Percentiles rank a stretch among this genome's conserved stretches.
Conservation (phyloP, 2,888 invertebrate genomes). For the Ligdia adustata region DNA sequence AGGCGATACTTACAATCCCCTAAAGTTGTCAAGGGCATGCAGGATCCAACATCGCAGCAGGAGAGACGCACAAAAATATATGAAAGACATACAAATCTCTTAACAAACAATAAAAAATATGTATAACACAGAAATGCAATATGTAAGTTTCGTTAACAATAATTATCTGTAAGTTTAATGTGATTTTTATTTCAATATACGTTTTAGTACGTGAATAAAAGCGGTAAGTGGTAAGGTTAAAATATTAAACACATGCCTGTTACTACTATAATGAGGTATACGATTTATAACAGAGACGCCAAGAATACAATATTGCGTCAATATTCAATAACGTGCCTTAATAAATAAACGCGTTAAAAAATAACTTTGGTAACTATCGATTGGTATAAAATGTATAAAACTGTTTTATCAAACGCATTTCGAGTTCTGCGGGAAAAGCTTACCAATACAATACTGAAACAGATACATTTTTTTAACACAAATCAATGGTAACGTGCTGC, state of each 20-base stretch:
- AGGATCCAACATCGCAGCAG: conserved; percentile 68
- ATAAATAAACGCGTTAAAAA: conserved; percentile 32
- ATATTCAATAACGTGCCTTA: conserved; percentile 29
- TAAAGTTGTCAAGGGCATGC: conserved; percentile 77
- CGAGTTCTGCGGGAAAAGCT: conserved; percentile 20
- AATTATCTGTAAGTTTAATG: conserved; percentile 18
- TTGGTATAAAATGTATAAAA: conserved; percentile 29
- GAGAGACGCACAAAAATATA: conserved; percentile 72
- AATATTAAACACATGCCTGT: conserved; percentile 31
- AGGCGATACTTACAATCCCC: conserved; percentile 79
- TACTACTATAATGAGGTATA: conserved; percentile 22
- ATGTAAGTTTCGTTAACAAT: conserved; percentile 11
- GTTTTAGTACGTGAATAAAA: conserved; percentile 28
- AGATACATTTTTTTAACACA: conserved; percentile 29
- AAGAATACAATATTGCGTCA: conserved; percentile 10
- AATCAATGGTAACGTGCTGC: conserved; percentile 56
- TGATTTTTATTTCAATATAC: no score
- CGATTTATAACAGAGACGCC: conserved; percentile 19
- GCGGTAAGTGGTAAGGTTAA: conserved; percentile 28
- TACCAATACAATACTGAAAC: conserved; percentile 19
- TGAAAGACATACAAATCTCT: conserved; percentile 57
- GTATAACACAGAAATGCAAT: conserved; percentile 18
- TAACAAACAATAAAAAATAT: conserved; percentile 21
- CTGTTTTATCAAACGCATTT: conserved; percentile 18
- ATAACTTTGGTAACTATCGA: conserved; percentile 19